Base-by-base conservation (phyloP, 2,797 vertebrate species). In the Cottoperca gobio region DNA sequence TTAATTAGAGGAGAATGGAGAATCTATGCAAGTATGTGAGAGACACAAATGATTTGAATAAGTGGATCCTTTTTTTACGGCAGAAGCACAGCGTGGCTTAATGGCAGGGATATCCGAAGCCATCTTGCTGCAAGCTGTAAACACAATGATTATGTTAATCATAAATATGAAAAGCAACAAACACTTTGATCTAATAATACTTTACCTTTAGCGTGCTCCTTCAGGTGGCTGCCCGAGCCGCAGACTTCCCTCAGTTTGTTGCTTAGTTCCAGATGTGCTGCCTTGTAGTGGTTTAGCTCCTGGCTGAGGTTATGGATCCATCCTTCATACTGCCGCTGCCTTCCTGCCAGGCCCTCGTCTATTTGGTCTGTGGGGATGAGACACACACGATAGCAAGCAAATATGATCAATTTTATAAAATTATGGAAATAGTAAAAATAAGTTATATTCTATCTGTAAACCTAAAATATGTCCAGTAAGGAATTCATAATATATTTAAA, bases 271-370 rank as follows among this genome's bases (percentile, higher is more conserved):
- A 97, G 94, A 88, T 98, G 97, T 67, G 94, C 89, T 58, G 95
- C 90, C 86, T 96, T 93, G 37, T 93, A 97, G 83, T 94, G 94
- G 86, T 93, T 94, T 55, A 99, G 94, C 84, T 99, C 97, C 86
- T 95, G 96, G 88, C 95, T 96, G 85, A 99, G 95, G 61, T 91
- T 94, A 74, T 97, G 96, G 73, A 99, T 98, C 94, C 95, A 95
- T 0, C 91, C 92, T 85, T 99, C 97, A 1, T 97, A 98, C 65
- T 97, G 97, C 65, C 97, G 93, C 93, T 95, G 96, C 85, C 97
- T 95, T 79, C 96, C 96, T 19, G 96, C 95, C 49, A 97, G 86
- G 3, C 96, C 97, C 77, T 97, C 97, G 0, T 97, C 97, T 64
- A 97, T 95, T 94, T 98, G 97, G 85, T 98, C 98, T 99, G 42